Evolutionary conservation across 2,113 vertebrate species (phyloP), one percentile per base, ranked within the genome.

Genomic region (Centropus bengalensis): DNA sequence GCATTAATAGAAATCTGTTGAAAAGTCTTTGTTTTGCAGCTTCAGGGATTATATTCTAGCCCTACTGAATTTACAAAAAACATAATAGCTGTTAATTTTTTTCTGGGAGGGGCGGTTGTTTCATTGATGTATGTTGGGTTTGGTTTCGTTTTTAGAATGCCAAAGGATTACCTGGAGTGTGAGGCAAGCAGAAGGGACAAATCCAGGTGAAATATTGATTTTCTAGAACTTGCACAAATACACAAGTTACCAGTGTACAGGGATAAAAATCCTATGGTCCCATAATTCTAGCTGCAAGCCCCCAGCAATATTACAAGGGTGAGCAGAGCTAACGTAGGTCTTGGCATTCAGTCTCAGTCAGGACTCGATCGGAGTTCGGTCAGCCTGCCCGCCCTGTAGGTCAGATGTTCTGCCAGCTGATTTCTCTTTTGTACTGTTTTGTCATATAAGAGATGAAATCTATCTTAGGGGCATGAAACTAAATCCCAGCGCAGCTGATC

Each of bases 401-500:
- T 80, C 82, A 92, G 51, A 28, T 78, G 45, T 71, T 84, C 47
- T 45, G 55, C 71, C 69, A 91, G 12, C n/a, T 94, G 76, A 82
- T 45, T 82, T 95, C 40, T 94, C 47, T 82, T 82, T 82, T 93
- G 91, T 54, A 71, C 52, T 91, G 36, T n/a, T 77, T 70, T 63
- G 70, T 95, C 74, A 70, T 94, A 26, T 23, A 60, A 77, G 27
- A 95, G 92, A 85, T 71, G 69, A 88, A 78, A 52, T 17, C 88
- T 95, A 36, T 77, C 86, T 90, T 15, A 15, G 5, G 75, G 84
- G 23, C 40, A 88, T 82, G 62, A 78, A 75, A 91, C 63, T 91
- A 86, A 88, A 96, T 93, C 74, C 60, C 26, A 47, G 67, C 45
- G 10, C 20, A 52, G 30, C 56, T 96, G 80, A 96, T 95, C 62